Percentiles rank a stretch among this genome's conserved stretches.
Conservation (phyloP, 2,888 invertebrate genomes). For the Boloria euphrosyne region DNA sequence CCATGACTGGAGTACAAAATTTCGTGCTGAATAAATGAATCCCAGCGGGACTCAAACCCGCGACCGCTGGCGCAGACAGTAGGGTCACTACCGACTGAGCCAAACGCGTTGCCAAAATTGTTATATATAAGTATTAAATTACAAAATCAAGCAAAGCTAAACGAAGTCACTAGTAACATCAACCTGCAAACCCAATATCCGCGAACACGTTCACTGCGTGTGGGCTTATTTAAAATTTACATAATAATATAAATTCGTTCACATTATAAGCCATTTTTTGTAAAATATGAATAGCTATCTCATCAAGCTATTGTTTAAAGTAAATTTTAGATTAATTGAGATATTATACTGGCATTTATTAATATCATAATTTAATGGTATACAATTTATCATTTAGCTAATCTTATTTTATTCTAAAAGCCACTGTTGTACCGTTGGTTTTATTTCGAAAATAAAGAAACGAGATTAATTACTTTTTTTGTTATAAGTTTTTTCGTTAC, state of each 20-base stretch:
- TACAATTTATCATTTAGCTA: slow-evolving; percentile 33
- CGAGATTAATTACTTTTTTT: too few species aligned
- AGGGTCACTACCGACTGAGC: too few species aligned
- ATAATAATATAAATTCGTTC: slow-evolving; percentile 49
- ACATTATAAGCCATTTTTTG: slow-evolving; percentile 43
- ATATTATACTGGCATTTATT: slow-evolving; percentile 34
- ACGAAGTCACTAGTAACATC: slow-evolving; percentile 6
- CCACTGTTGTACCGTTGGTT: not conserved
- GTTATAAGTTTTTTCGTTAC: too few species aligned
- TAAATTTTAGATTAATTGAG: slow-evolving; percentile 35
- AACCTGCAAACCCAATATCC: slow-evolving; percentile 28
- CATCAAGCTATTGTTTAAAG: slow-evolving; percentile 32
- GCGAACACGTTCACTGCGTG: slow-evolving; percentile 43
- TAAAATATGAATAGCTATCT: slow-evolving; percentile 44
- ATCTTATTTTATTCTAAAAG: not conserved
- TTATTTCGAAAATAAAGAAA: too few species aligned
- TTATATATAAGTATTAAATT: not conserved
- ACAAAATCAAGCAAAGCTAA: not conserved
- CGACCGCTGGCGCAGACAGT: too few species aligned
- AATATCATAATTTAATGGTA: slow-evolving; percentile 24
- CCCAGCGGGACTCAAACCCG: too few species aligned
- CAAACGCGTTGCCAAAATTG: too few species aligned
- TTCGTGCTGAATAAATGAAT: too few species aligned
- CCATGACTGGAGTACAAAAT: too few species aligned
- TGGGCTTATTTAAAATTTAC: slow-evolving; percentile 49